A percentile compares a stretch with the other conserved stretches of the same genome.
Evolutionary conservation across 2,888 invertebrate genomes (phyloP).

Genomic region (Xanthorhoe designata): DNA sequence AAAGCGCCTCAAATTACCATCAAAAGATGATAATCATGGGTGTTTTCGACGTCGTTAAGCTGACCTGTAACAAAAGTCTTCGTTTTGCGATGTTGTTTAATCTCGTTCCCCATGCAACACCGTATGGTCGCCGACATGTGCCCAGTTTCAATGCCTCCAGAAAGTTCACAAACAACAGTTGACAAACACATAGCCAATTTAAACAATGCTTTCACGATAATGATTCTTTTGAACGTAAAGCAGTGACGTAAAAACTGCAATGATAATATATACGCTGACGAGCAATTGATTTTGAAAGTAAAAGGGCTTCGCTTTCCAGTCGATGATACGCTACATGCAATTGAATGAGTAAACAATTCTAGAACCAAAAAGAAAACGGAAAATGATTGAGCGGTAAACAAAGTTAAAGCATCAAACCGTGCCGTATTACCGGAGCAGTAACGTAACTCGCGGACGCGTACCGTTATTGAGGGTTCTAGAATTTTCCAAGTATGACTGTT

Average conservation of each 20-base stretch:
- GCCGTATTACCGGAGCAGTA: slow-evolving; percentile 42
- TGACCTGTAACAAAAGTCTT: slow-evolving; percentile 85
- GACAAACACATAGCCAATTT: slow-evolving; percentile 71
- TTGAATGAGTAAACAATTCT: slow-evolving; percentile 52
- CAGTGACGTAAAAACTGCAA: slow-evolving; percentile 42
- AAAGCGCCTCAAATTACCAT: slow-evolving; percentile 83
- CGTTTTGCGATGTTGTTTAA: slow-evolving; percentile 80
- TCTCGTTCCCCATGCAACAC: slow-evolving; percentile 72
- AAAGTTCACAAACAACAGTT: slow-evolving; percentile 50
- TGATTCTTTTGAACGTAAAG: slow-evolving; percentile 45
- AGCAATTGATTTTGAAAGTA: slow-evolving; percentile 40
- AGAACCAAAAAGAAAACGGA: slow-evolving; percentile 57
- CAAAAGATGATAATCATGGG: slow-evolving; percentile 86
- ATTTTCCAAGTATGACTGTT: slow-evolving; percentile 41
- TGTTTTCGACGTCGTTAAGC: slow-evolving; percentile 85
- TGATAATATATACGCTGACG: slow-evolving; percentile 23
- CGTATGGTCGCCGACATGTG: slow-evolving; percentile 64
- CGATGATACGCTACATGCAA: slow-evolving; percentile 62
- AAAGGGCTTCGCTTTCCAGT: slow-evolving; percentile 58
- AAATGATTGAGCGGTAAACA: slow-evolving; percentile 32
- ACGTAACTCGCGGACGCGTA: slow-evolving; percentile 39
- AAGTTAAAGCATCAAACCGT: slow-evolving; percentile 31
- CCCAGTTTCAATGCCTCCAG: slow-evolving; percentile 58
- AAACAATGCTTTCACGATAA: slow-evolving; percentile 51
- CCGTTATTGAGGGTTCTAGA: slow-evolving; percentile 55